Evolutionary conservation across 2,797 vertebrate species (phyloP).

Genomic region (Epinephelus coioides): DNA sequence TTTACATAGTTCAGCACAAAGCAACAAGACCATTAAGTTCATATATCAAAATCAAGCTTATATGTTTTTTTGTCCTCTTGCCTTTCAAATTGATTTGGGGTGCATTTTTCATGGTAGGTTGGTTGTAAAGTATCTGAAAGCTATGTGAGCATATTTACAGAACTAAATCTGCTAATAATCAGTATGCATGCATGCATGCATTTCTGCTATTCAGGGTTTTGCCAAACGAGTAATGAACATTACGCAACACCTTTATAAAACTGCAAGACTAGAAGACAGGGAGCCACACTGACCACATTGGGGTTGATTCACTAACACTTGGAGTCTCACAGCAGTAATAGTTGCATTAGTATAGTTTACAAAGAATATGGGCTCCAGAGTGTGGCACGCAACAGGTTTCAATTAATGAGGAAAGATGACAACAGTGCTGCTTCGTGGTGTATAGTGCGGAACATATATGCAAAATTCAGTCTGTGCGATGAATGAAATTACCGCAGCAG

Average conservation of each 20-base stretch:
- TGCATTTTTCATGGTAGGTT: neutral
- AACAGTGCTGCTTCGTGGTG: too few relatives aligned
- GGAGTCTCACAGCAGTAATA: too few relatives aligned
- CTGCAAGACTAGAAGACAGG: neutral
- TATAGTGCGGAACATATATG: too few relatives aligned
- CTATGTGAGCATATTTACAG: too few relatives aligned
- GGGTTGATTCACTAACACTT: too few relatives aligned
- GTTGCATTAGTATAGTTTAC: too few relatives aligned
- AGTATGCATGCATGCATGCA: neutral
- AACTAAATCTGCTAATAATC: slow-evolving; percentile 1
- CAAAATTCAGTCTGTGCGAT: too few relatives aligned
- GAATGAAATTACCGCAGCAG: too few relatives aligned
- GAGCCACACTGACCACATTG: neutral
- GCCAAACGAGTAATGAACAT: neutral
- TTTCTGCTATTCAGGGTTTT: neutral
- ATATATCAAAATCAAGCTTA: neutral
- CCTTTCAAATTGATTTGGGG: neutral
- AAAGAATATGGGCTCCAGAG: too few relatives aligned
- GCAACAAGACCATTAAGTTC: neutral
- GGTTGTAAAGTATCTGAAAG: neutral
- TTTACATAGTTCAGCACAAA: neutral
- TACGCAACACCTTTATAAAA: neutral
- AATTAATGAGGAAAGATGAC: too few relatives aligned
- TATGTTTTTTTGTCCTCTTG: neutral
- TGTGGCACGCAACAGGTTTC: too few relatives aligned